phyloP scores from a whole-genome alignment of 2,797 vertebrate species.

The Yasuhikotakia modesta region DNA sequence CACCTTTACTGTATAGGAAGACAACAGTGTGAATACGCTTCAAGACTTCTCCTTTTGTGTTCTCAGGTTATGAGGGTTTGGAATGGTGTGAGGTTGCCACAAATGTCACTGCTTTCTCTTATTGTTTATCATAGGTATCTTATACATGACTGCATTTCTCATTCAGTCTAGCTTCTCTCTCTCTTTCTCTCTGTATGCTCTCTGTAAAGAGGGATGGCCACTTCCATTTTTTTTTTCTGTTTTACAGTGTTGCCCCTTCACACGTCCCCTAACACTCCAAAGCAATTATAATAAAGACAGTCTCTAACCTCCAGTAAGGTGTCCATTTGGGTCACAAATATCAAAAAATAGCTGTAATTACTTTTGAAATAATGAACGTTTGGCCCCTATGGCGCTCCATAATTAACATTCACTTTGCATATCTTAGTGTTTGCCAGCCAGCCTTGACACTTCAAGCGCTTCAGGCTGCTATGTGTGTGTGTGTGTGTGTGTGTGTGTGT shows the following conservation, averaged over 20 bases:
- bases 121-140: background rate
- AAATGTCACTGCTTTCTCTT: background rate
- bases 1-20: background rate
- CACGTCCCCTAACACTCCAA: conserved; percentile 36
- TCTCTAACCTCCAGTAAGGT: conserved; percentile 53
- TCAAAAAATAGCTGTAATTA: conserved; percentile 69
- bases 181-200: background rate
- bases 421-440: conserved; percentile 63
- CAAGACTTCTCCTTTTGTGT: too few relatives aligned
- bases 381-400: conserved; percentile 67
- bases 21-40: too few relatives aligned
- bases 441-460: conserved; percentile 62
- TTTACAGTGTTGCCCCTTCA: conserved; percentile 26
- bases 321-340: conserved; percentile 56
- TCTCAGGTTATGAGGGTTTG: background rate
- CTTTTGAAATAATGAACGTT: conserved; percentile 67
- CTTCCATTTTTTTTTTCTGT: conserved; percentile 29
- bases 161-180: background rate
- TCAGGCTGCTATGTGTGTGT: conserved; percentile 52
- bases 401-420: conserved; percentile 74
- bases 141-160: background rate
- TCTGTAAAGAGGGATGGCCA: conserved; percentile 17
- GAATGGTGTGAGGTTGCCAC: background rate
- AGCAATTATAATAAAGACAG: conserved; percentile 48
- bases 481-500: conserved; percentile 21